Base-by-base conservation (phyloP, 2,797 vertebrate species). In the Ispidina picta region DNA sequence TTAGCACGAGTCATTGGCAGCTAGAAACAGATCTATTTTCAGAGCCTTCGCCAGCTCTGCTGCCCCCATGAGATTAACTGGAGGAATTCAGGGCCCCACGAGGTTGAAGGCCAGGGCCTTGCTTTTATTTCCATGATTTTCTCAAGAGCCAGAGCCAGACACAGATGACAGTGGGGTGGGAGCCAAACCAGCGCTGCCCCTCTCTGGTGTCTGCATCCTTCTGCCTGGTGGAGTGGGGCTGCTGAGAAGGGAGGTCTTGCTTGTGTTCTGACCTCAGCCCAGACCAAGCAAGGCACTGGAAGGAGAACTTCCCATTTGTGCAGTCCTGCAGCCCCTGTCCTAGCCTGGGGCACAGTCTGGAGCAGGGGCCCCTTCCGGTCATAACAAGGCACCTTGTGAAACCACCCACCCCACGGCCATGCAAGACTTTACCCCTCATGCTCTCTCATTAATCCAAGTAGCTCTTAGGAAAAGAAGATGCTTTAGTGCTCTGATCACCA, bases 1-100 rank as follows among this genome's bases (percentile, higher is more conserved):
- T 92, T 88, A 93, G 71, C 88, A 29, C 74, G 37, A 94, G 86
- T 93, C 94, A 83, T 66, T 68, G 20, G 94, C 88, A 91, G 88
- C 70, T 92, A 86, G 63, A 95, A 95, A 58, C 54, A 54, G 88
- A 83, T 84, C 94, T 92, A 86, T 91, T 92, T 86, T 73, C 92
- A 91, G 90, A 90, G 83, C 44, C 63, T 76, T 78, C 10, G 28
- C 86, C 63, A 52, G 77, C 88, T 87, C 55, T 90, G 91, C 93
- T 91, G 88, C 83, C 91, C 92, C 91, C 70, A 2, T 29, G 90
- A 95, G 90, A 94, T 91, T 90, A 62, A 73, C 49, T 33, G 41
- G n/a, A 92, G 88, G 76, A 94, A 93, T 91, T 78, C 72, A 86
- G 52, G 70, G 46, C 62, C 79, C 58, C 22, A 1, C 0, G 1